phyloP scores from a whole-genome alignment of 2,113 vertebrate species.

The Danio rerio region GRCz12tu NC_133197.1:6033001-6033500 shows the following conservation, averaged over 20 bases:
- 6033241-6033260: neutral
- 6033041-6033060: neutral
- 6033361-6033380: neutral
- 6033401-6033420: neutral
- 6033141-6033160: constrained; percentile 13
- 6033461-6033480: neutral
- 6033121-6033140: constrained; percentile 29
- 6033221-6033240: constrained; percentile 29
- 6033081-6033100: neutral
- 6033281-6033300: neutral
- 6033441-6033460: constrained; percentile 24
- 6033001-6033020: constrained; percentile 17
- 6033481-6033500: neutral
- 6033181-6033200: neutral
- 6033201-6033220: neutral
- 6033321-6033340: no score
- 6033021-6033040: neutral
- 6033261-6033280: constrained; percentile 6
- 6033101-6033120: neutral
- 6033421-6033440: neutral
- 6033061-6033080: constrained; percentile 16
- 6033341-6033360: no score
- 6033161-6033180: neutral
- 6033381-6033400: neutral
- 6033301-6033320: neutral